Conservation (phyloP, 2,797 vertebrate genomes). For the Phoeniculus purpureus region DNA sequence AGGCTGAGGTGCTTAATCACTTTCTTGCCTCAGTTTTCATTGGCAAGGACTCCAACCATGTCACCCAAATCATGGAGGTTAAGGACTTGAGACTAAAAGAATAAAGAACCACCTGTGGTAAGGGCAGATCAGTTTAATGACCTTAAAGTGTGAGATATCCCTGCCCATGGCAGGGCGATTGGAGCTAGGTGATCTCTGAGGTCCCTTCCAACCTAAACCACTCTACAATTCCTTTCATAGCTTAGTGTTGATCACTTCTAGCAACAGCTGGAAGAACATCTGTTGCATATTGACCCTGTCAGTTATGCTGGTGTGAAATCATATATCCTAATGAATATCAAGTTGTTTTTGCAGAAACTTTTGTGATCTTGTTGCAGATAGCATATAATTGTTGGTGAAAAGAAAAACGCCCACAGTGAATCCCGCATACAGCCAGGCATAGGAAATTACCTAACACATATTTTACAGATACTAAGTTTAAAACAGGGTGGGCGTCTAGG, state of each 20-base stretch:
- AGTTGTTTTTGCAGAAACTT: not conserved
- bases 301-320: not conserved
- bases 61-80: too few relatives aligned
- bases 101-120: too few relatives aligned
- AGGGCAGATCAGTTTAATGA: too few relatives aligned
- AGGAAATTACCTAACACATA: not conserved
- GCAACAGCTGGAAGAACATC: not conserved
- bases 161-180: too few relatives aligned
- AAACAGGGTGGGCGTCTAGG: not conserved
- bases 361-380: not conserved
- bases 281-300: not conserved
- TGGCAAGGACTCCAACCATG: too few relatives aligned
- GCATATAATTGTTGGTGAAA: not conserved
- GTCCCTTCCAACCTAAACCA: too few relatives aligned
- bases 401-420: not conserved
- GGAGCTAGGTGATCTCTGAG: too few relatives aligned
- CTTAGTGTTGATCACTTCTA: not conserved
- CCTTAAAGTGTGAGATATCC: too few relatives aligned
- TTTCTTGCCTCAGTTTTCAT: too few relatives aligned
- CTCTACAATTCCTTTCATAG: not conserved
- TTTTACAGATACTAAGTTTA: not conserved
- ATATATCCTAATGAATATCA: not conserved
- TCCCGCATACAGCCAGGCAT: not conserved
- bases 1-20: too few relatives aligned
- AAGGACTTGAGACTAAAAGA: too few relatives aligned